Base-by-base conservation (phyloP, 2,888 invertebrate genomes). In the Lithodes maja region DNA sequence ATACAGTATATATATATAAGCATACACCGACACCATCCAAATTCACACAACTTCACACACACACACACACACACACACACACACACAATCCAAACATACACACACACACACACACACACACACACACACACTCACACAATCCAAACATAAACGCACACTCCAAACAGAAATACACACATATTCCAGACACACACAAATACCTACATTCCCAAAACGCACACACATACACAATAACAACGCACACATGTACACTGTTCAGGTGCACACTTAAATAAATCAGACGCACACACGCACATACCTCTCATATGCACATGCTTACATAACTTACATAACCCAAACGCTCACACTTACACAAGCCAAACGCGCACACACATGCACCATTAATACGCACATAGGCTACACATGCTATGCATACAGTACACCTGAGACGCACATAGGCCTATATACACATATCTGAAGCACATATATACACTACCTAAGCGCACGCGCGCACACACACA, bases 41-140 rank as follows among this genome's bases (percentile, higher is more conserved):
- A 82, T 61, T 68, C 68, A 68, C 68, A 82, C 68, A 82, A 3
- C 68, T 69, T 49, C 69, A 52, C 71, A 71, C 82, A 69, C 69
- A 69, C 69, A 82, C 82, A 61, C 61, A 79, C 75, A 17, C 74
- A 83, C 17, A 83, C 83, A 69, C 83, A 83, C 83, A 83, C 54
- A 83, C 71, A 83, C 83, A 83, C 83, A 33, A 15, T 33, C 33
- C 75, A 83, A 17, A 74, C 75, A 49, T 2, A 53, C 15, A 69
- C 54, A 75, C n/a, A 33, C 69, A 52, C 71, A 71, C 82, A 69
- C 69, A 69, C 69, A 82, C 82, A 61, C 61, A 79, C 75, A 17
- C 74, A 83, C 17, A 83, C 83, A 33, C 83, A 83, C 83, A 83
- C 54, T 74, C 71, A 83, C 83, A 83, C 83, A 33, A 15, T 33